phyloP scores from a whole-genome alignment of 1,140 invertebrate species.

The Holotrichia oblita region DNA sequence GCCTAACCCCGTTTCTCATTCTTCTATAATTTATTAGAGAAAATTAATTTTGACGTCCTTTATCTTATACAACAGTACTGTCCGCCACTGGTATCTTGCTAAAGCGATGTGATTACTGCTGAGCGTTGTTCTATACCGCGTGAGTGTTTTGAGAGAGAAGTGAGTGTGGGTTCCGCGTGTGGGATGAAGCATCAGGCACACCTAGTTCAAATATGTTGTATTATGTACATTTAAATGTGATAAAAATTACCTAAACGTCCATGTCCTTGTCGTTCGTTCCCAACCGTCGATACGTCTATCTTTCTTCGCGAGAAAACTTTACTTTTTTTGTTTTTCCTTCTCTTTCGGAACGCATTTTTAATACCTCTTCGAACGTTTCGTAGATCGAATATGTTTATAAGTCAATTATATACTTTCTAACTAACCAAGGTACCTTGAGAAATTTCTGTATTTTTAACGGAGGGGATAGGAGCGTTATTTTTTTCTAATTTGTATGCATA shows the following conservation, averaged over 20 bases:
- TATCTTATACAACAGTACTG: not conserved
- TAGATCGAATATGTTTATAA: not conserved
- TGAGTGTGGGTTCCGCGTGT: conserved; percentile 53
- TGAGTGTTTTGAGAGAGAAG: conserved; percentile 47
- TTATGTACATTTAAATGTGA: conserved; percentile 53
- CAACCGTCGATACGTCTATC: not conserved
- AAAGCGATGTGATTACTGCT: not conserved
- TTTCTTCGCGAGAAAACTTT: not conserved
- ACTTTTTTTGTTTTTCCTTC: conserved; percentile 5
- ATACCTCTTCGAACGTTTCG: not conserved
- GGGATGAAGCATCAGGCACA: conserved; percentile 52
- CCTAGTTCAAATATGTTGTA: conserved; percentile 57
- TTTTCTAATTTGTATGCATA: not conserved
- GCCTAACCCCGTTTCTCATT: too few species aligned
- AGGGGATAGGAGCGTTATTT: not conserved
- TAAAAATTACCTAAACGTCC: conserved; percentile 49
- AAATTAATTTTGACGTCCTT: too few species aligned
- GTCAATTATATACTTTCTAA: not conserved
- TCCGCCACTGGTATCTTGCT: conserved; percentile 13
- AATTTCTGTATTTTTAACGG: conserved; percentile 4
- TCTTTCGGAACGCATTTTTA: not conserved
- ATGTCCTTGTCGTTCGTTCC: not conserved
- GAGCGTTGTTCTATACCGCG: not conserved
- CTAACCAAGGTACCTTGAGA: not conserved
- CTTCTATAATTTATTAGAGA: too few species aligned